Percentiles rank a stretch among this genome's conserved stretches.
phyloP scores from a whole-genome alignment of 2,888 invertebrate species.

The Endotricha flammealis region DNA sequence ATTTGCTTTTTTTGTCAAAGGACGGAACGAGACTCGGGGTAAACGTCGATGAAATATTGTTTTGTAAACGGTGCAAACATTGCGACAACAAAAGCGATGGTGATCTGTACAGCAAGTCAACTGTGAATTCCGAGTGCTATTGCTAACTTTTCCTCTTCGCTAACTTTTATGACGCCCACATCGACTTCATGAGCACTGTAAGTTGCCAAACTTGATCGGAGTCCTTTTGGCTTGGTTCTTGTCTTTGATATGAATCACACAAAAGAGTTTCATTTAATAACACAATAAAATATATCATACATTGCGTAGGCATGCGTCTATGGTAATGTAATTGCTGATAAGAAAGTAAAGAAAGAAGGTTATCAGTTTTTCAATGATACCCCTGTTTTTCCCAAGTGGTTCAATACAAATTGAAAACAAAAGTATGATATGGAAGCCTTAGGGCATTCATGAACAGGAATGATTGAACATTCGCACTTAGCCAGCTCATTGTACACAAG shows the following conservation, averaged over 20 bases:
- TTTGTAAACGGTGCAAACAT: neutral
- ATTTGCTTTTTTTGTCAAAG: neutral
- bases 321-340: no score
- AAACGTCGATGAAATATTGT: neutral
- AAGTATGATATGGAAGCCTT: no score
- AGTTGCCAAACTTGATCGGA: slow-evolving; percentile 21
- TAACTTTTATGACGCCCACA: slow-evolving; percentile 29
- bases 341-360: no score
- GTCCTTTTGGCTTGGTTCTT: slow-evolving; percentile 15
- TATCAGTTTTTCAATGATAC: no score
- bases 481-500: no score
- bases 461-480: no score
- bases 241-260: slow-evolving; percentile 12
- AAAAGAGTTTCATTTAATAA: neutral
- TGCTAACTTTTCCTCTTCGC: slow-evolving; percentile 24
- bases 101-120: slow-evolving; percentile 27
- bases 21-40: neutral
- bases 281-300: no score
- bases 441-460: no score
- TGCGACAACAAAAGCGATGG: slow-evolving; percentile 19
- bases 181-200: slow-evolving; percentile 21
- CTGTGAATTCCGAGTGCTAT: slow-evolving; percentile 19
- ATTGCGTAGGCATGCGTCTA: no score
- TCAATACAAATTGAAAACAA: no score
- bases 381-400: no score